Evolutionary conservation across 2,113 vertebrate species (phyloP), one percentile per base, ranked within the genome.

Genomic region (Rynchops niger): DNA sequence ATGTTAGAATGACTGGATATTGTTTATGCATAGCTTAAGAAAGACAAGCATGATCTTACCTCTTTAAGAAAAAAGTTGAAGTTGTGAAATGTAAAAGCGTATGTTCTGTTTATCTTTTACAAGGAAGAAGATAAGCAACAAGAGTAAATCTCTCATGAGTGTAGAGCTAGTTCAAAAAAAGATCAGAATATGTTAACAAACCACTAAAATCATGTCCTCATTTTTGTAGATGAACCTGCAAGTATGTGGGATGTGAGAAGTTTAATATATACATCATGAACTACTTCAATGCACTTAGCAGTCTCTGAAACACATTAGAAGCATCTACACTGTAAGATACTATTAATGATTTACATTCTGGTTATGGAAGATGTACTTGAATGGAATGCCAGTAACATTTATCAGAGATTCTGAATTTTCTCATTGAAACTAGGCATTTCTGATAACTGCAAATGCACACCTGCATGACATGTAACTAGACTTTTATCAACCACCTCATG

Each of bases 201-300:
- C 36, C 8, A 30, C 80, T 82, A n/a, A 95, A 95, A 74, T 96
- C 25, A 13, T 47, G 26, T 91, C 73, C 59, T 89, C 6, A 4
- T 70, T 74, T 95, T 62, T 88, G 40, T 59, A n/a, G 66, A 61
- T 95, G 80, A 95, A 91, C 55, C 72, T 77, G 79, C 1, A 0
- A 90, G 47, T 78, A 26, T 78, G 91, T 97, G 88, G 76, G 93
- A 91, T 86, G 86, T 86, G 80, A 88, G 76, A 94, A 88, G 45
- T 58, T 89, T 66, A 89, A 95, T 84, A 78, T 89, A 81, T 82
- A 55, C 49, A 83, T 86, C n/a, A 26, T 88, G 69, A 76, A 78
- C 80, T 93, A 63, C 84, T 97, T 96, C 30, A 70, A 8, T 80
- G 47, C 45, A 38, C 81, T 94, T 79, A 69, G 78, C 40, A 82